Evolutionary conservation across 2,113 vertebrate species (phyloP).

Genomic region (Neolamprologus tretocephalus): DNA sequence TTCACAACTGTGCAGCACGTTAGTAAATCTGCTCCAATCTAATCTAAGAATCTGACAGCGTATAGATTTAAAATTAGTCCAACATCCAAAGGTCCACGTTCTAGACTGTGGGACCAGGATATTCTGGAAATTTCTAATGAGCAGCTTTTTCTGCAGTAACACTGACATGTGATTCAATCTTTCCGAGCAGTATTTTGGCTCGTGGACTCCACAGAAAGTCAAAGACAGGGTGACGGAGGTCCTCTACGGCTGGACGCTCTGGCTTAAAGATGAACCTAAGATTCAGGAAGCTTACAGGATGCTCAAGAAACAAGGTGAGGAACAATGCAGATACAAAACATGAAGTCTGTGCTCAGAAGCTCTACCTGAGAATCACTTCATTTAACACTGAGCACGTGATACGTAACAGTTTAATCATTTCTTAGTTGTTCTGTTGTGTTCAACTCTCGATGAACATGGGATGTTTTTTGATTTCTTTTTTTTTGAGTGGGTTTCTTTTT

Average conservation of each 20-base stretch:
- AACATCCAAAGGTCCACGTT: not conserved
- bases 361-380: not conserved
- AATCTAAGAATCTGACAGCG: not conserved
- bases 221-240: conserved; percentile 81
- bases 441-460: not conserved
- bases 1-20: not conserved
- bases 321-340: not conserved
- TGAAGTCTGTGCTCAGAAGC: not conserved
- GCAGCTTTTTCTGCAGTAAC: not conserved
- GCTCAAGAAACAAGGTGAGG: conserved; percentile 90
- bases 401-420: not conserved
- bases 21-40: not conserved
- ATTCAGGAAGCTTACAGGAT: conserved; percentile 86
- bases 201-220: conserved; percentile 78
- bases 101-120: not conserved
- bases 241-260: conserved; percentile 87
- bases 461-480: rapidly evolving
- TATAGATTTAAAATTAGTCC: not conserved
- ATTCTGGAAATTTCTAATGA: not conserved
- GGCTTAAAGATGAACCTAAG: conserved; percentile 87
- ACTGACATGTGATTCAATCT: not conserved
- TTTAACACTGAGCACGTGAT: not conserved
- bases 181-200: conserved; percentile 77
- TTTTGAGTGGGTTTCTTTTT: not conserved
- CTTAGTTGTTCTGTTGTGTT: not conserved